These are phyloP conservation scores for Campylorhamphus procurvoides DNA, from an alignment of 2,113 vertebrate genomes.

Conservation along the genomic window DNA sequence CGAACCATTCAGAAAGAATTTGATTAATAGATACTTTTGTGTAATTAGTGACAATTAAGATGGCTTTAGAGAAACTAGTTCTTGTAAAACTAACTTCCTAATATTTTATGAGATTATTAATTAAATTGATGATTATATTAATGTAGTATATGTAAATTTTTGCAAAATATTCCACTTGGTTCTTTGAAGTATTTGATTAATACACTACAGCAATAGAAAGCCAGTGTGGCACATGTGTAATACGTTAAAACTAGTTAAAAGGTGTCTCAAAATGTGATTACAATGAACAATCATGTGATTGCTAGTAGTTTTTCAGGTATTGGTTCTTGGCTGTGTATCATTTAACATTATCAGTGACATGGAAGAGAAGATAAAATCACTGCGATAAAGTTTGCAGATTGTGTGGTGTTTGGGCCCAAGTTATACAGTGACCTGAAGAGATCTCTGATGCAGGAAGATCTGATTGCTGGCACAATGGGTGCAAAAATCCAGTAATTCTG, in stretches of 20 bases:
- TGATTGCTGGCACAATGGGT: not conserved
- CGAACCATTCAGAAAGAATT: not conserved
- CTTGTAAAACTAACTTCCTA: not conserved
- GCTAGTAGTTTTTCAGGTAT: not conserved
- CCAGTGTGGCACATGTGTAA: not conserved
- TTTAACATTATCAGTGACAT: constrained; percentile 9
- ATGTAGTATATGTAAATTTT: not conserved
- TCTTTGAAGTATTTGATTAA: not conserved
- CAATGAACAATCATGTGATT: not conserved
- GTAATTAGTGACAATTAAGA: not conserved
- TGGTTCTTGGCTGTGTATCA: constrained; percentile 1
- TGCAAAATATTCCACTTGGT: not conserved
- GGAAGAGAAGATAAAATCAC: constrained; percentile 35
- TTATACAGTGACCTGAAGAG: constrained; percentile 8
- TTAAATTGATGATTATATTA: not conserved
- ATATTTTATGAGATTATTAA: not conserved
- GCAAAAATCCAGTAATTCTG: not conserved
- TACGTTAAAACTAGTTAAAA: not conserved
- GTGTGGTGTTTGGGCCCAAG: not conserved
- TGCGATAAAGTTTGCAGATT: not conserved
- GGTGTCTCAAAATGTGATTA: not conserved
- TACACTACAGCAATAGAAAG: not conserved
- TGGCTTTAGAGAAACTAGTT: not conserved
- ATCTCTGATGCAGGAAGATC: not conserved
- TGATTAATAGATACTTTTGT: not conserved